Percentiles rank a stretch among this genome's conserved stretches.
Conservation (phyloP, 2,888 invertebrate genomes). For the Lamellibrachia satsuma region DNA sequence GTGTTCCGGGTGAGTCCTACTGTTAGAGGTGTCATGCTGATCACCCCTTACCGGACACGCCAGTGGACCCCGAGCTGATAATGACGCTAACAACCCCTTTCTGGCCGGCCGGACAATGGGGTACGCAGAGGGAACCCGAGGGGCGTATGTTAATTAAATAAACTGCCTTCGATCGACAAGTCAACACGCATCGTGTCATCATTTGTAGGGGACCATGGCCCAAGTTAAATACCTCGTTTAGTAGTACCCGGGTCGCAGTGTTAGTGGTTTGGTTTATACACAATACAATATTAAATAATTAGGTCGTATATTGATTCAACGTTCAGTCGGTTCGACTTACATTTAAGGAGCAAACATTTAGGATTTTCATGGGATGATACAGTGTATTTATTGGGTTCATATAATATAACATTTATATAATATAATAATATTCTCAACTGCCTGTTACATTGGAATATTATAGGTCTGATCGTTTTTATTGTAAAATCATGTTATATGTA, state of each 20-base stretch:
- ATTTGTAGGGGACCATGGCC: not conserved
- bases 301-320: no score
- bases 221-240: not conserved
- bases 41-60: not conserved
- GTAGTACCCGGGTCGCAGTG: not conserved
- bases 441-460: no score
- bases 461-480: no score
- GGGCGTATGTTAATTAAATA: constrained; percentile 13
- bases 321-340: no score
- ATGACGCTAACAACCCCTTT: not conserved
- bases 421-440: no score
- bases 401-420: no score
- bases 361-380: no score
- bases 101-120: not conserved
- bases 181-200: not conserved
- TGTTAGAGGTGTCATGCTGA: not conserved
- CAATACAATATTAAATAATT: no score
- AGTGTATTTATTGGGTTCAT: no score
- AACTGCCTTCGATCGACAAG: constrained; percentile 1
- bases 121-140: not conserved
- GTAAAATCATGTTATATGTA: no score
- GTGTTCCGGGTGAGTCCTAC: not conserved
- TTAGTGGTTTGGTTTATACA: not conserved
- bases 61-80: not conserved
- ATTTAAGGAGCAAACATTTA: no score